A percentile compares a stretch with the other conserved stretches of the same genome.
Evolutionary conservation across 2,797 vertebrate genomes (phyloP).

Genomic region (Coilia nasus): DNA sequence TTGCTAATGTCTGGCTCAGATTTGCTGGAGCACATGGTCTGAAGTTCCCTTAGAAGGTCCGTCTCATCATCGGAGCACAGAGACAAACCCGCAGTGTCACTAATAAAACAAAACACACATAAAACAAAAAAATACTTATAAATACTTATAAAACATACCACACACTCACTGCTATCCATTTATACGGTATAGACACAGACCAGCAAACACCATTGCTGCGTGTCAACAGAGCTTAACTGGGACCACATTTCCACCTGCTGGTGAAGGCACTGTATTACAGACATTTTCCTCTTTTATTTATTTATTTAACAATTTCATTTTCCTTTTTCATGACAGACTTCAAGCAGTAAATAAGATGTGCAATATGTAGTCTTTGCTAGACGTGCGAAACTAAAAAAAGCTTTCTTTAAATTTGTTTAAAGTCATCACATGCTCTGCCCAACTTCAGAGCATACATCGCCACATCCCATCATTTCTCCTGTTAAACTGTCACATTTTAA

Average conservation of each 20-base stretch:
- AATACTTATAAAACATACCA: background rate
- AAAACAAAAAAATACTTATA: background rate
- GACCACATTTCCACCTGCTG: background rate
- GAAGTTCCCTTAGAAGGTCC: conserved; percentile 89
- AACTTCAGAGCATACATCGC: too few relatives aligned
- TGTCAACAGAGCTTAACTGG: background rate
- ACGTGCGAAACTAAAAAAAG: too few relatives aligned
- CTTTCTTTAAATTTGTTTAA: too few relatives aligned
- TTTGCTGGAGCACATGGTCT: conserved; percentile 93
- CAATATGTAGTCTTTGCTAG: too few relatives aligned
- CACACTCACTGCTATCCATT: background rate
- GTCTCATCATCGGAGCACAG: conserved; percentile 87
- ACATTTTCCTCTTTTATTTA: background rate
- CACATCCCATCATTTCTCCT: too few relatives aligned
- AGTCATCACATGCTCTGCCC: too few relatives aligned
- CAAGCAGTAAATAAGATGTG: too few relatives aligned
- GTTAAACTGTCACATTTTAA: too few relatives aligned
- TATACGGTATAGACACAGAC: background rate
- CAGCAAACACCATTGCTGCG: background rate
- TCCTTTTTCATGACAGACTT: background rate
- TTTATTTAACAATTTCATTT: background rate
- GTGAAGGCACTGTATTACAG: background rate
- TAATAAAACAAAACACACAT: background rate
- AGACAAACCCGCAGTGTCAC: conserved; percentile 70
- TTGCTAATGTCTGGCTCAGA: conserved; percentile 96